phyloP scores from a whole-genome alignment of 2,113 vertebrate genomes.

The Raphicerus campestris region DNA sequence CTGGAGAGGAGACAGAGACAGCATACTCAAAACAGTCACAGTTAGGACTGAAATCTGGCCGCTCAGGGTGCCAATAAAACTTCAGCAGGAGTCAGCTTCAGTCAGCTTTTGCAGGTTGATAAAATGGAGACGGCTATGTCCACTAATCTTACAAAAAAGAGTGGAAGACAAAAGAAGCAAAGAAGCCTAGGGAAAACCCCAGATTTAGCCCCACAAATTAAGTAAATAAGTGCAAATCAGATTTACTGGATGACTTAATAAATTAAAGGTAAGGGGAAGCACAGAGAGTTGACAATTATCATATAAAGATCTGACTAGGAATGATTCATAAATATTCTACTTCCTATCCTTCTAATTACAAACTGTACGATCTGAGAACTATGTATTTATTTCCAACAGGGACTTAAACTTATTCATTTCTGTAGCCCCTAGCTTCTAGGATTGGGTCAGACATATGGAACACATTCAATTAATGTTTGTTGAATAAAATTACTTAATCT shows the following conservation, averaged over 20 bases:
- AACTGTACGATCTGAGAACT: constrained; percentile 39
- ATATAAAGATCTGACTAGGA: constrained; percentile 38
- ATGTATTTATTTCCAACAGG: constrained; percentile 37
- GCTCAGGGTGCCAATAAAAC: background rate
- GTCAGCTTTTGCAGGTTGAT: background rate
- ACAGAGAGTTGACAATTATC: background rate
- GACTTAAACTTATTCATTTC: constrained; percentile 53
- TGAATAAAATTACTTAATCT: constrained; percentile 68
- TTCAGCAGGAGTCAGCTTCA: background rate
- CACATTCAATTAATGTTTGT: constrained; percentile 63
- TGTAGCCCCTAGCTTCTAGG: constrained; percentile 54
- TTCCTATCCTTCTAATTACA: constrained; percentile 61
- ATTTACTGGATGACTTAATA: background rate
- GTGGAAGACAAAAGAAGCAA: background rate
- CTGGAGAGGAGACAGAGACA: background rate
- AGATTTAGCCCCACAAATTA: background rate
- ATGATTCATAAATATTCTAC: constrained; percentile 58
- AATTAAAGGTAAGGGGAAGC: background rate
- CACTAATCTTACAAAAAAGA: background rate
- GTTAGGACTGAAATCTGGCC: background rate
- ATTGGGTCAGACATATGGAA: constrained; percentile 51
- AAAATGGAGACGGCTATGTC: background rate
- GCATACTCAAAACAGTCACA: background rate
- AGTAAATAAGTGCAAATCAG: background rate
- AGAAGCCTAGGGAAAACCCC: background rate